Percentiles rank a stretch among this genome's conserved stretches.
Evolutionary conservation across 2,113 vertebrate genomes (phyloP).

Genomic region (Caloenas nicobarica): DNA sequence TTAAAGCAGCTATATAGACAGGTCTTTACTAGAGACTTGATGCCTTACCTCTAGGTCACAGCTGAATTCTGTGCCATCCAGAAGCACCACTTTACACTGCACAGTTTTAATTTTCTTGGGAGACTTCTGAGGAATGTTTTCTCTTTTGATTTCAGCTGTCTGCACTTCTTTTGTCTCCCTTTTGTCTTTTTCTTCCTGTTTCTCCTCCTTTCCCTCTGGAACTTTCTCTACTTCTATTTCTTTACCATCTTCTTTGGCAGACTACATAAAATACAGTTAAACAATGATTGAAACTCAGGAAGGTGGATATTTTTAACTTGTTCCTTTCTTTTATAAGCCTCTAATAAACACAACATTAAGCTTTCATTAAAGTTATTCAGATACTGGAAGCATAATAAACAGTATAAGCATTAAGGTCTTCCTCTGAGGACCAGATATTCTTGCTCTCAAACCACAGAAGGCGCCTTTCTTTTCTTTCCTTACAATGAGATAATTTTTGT

Average conservation of each 20-base stretch:
- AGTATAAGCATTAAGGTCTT: not conserved
- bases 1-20: not conserved
- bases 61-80: conserved; percentile 88
- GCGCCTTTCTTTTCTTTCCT: not conserved
- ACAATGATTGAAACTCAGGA: not conserved
- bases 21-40: not conserved
- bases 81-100: conserved; percentile 86
- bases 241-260: conserved; percentile 80
- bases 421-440: not conserved
- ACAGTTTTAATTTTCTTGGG: conserved; percentile 90
- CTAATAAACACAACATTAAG: not conserved
- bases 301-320: not conserved
- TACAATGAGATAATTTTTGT: not conserved
- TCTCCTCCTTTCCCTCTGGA: conserved; percentile 68
- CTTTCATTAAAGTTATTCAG: not conserved
- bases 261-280: conserved; percentile 70
- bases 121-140: conserved; percentile 77
- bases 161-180: conserved; percentile 79
- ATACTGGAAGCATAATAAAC: not conserved
- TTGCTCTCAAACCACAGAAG: not conserved
- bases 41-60: conserved; percentile 93
- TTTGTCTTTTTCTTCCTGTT: conserved; percentile 61
- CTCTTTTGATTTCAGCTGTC: conserved; percentile 70
- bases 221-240: conserved; percentile 68
- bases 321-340: not conserved